Evolutionary conservation across 1,140 invertebrate genomes (phyloP), one percentile per base, ranked within the genome.

Genomic region (Microplitis demolitor): DNA sequence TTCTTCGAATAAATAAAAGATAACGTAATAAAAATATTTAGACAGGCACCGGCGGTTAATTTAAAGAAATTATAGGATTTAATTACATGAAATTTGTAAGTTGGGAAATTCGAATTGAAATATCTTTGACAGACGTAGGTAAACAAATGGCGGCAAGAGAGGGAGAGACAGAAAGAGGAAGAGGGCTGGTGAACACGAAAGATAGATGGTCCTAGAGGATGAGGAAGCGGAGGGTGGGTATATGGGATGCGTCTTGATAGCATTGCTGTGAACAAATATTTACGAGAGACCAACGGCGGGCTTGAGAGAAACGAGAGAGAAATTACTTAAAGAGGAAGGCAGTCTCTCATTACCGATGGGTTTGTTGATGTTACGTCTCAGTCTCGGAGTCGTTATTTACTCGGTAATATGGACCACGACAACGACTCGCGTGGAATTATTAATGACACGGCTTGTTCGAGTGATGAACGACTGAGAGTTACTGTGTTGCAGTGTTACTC

Each of bases 231-330:
- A 24, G 34, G 34, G n/a, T 11, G n/a, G n/a, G 70, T 62, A 50
- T 70, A 60, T 69, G 58, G 58, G 39, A 69, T 58, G 75, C 77
- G 69, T 74, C 72, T 78, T 74, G 78, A 78, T 79, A 76, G 79
- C 75, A 77, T 75, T 77, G 78, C 73, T 75, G 78, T 69, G 80
- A 67, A 76, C 80, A 83, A 83, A 83, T 83, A 83, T 83, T 83
- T 83, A 80, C 80, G 74, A 77, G 73, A 78, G 79, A 78, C 78
- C 80, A 75, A 78, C 78, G 77, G 74, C 2, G 24, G 76, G 75
- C 71, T 75, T 75, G 69, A 77, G 66, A 78, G 69, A 58, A 8
- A 45, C 51, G 35, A 67, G 62, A 66, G 64, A 31, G 9, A 35
- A 54, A 14, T 13, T 24, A 67, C n/a, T 4, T 14, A 14, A 35